Base-by-base conservation (phyloP, 2,888 invertebrate genomes). In the Erebia ligea region DNA sequence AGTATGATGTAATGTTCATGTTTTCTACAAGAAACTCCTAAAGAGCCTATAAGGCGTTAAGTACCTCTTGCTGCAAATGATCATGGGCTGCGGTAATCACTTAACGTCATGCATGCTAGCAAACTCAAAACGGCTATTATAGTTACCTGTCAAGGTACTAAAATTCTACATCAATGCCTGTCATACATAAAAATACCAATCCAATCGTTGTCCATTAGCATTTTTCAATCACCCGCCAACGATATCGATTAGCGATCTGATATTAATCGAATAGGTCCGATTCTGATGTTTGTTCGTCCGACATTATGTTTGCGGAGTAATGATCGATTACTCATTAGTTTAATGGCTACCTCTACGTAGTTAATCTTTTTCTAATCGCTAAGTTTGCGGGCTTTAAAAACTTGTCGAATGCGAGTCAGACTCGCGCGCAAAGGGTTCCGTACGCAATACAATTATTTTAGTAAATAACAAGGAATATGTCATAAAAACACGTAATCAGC, bases 291-390 rank as follows among this genome's bases (percentile, higher is more conserved):
- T 76, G 75, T 71, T 54, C 67, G 63, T 56, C 64, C 56, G 65
- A 56, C 59, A 56, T 50, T 42, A 62, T 83, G 82, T 83, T 81
- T 83, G 81, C 77, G 42, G 67, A 76, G 78, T 83, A 82, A 88
- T 89, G 86, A 87, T 84, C 85, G 80, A 89, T 89, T 84, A 86
- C 84, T 89, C 88, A 87, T 87, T 76, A 81, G 81, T 73, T 66
- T 79, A 80, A 80, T 81, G 77, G 78, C 61, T 67, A 72, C 48
- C 21, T 19, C 3, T 2, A 15, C 15, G 3, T 58, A 59, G 19
- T 48, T 66, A 66, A 57, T 56, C 42, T 56, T 15, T 66, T 66
- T 66, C 65, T 66, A 56, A 66, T 56, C 10, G 65, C 65, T 56
- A 40, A 42, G 13, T 66, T 54, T 52, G 62, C 25, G 56, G 54